phyloP scores from a whole-genome alignment of 2,113 vertebrate genomes.

The Caranx ignobilis region DNA sequence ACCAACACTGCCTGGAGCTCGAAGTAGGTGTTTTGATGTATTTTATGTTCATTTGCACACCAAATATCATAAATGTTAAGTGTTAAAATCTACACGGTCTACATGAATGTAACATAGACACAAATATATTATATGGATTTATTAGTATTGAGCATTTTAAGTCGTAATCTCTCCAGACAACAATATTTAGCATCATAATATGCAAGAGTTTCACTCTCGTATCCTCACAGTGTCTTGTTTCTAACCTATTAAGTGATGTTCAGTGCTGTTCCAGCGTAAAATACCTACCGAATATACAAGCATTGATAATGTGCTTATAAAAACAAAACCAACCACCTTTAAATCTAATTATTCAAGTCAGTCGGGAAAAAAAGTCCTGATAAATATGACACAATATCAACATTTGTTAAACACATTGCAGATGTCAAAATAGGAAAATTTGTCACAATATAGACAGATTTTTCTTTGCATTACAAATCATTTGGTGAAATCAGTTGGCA shows the following conservation, averaged over 20 bases:
- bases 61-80: not conserved
- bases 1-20: constrained; percentile 37
- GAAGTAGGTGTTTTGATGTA: not conserved
- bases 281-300: constrained; percentile 31
- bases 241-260: constrained; percentile 46
- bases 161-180: constrained; percentile 8
- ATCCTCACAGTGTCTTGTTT: constrained; percentile 30
- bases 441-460: constrained; percentile 55
- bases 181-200: not conserved
- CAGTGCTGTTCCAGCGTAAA: constrained; percentile 13
- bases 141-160: constrained; percentile 12
- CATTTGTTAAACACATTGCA: constrained; percentile 63
- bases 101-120: not conserved
- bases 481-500: constrained; percentile 87
- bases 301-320: constrained; percentile 22
- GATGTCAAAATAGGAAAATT: constrained; percentile 58
- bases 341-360: constrained; percentile 62
- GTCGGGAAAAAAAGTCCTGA: constrained; percentile 26
- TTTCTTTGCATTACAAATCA: constrained; percentile 68
- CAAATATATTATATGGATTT: not conserved
- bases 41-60: not conserved
- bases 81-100: constrained; percentile 4
- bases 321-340: constrained; percentile 18
- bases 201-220: constrained; percentile 17
- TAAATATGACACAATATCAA: constrained; percentile 40